Evolutionary conservation across 2,888 invertebrate species (phyloP).

Genomic region (Caenorhabditis sinica): DNA sequence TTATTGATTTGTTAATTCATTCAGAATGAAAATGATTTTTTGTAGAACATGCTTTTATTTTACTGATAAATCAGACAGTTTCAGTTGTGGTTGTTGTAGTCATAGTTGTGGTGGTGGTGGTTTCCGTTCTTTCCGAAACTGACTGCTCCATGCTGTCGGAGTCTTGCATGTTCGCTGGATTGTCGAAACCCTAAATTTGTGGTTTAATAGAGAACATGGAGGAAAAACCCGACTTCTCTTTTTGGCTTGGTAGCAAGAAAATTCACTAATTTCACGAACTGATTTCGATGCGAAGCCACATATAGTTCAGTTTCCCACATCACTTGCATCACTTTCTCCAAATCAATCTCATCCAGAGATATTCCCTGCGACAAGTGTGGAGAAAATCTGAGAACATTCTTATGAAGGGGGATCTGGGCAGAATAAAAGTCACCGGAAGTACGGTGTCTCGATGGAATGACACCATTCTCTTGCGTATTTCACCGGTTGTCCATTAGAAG

Average conservation of each 20-base stretch:
- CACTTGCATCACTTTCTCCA: conserved; percentile 65
- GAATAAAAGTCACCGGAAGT: conserved; percentile 52
- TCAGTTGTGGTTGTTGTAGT: conserved; percentile 21
- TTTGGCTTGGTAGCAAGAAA: conserved; percentile 53
- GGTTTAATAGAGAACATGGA: too few species aligned
- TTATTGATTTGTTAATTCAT: background rate
- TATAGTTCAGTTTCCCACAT: conserved; percentile 70
- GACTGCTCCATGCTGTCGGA: conserved; percentile 27
- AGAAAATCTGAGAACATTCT: conserved; percentile 62
- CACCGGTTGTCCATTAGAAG: conserved; percentile 72
- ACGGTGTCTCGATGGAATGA: conserved; percentile 66
- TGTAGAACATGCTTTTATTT: background rate
- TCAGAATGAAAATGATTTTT: background rate
- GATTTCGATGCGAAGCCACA: conserved; percentile 48
- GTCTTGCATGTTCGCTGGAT: conserved; percentile 7
- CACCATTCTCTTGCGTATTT: conserved; percentile 72
- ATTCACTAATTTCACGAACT: conserved; percentile 41
- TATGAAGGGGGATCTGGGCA: too few species aligned
- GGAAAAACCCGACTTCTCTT: conserved; percentile 20
- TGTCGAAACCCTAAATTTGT: conserved; percentile 34
- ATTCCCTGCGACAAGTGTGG: conserved; percentile 65
- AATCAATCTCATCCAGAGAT: conserved; percentile 63
- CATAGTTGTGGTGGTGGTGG: conserved; percentile 2
- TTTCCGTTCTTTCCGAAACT: conserved; percentile 2
- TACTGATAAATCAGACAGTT: conserved; percentile 8